These are phyloP conservation scores for Istiophorus platypterus DNA, from an alignment of 2,113 vertebrate genomes.

Conservation along the genomic window DNA sequence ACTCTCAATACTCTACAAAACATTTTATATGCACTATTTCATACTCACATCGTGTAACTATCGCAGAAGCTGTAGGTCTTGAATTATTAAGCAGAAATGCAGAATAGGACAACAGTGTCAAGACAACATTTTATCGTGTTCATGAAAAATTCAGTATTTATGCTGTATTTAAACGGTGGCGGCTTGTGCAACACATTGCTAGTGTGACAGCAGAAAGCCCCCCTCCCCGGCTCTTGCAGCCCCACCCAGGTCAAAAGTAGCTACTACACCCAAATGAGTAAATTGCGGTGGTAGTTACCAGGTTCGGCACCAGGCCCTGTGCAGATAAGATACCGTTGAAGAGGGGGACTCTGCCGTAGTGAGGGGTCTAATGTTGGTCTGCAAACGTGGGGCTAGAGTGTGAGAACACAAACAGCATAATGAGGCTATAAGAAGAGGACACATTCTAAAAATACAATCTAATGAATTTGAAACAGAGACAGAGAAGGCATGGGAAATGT, in stretches of 20 bases:
- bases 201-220: too few species aligned
- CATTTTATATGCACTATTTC: too few species aligned
- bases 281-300: neutral
- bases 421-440: neutral
- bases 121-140: too few species aligned
- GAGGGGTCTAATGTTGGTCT: neutral
- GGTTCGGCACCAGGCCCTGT: neutral
- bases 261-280: slow-evolving; percentile 8
- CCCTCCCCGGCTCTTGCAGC: too few species aligned
- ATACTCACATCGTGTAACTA: too few species aligned
- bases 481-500: neutral
- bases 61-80: too few species aligned
- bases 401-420: neutral
- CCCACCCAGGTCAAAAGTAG: too few species aligned
- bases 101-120: neutral
- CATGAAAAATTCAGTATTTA: too few species aligned
- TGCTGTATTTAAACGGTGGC: too few species aligned
- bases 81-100: neutral
- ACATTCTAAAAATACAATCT: neutral
- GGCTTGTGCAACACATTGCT: too few species aligned
- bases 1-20: too few species aligned
- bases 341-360: slow-evolving; percentile 14
- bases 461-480: neutral
- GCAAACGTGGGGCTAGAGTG: neutral
- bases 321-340: slow-evolving; percentile 44